phyloP scores from a whole-genome alignment of 2,797 vertebrate species.

The Vultur gryphus region DNA sequence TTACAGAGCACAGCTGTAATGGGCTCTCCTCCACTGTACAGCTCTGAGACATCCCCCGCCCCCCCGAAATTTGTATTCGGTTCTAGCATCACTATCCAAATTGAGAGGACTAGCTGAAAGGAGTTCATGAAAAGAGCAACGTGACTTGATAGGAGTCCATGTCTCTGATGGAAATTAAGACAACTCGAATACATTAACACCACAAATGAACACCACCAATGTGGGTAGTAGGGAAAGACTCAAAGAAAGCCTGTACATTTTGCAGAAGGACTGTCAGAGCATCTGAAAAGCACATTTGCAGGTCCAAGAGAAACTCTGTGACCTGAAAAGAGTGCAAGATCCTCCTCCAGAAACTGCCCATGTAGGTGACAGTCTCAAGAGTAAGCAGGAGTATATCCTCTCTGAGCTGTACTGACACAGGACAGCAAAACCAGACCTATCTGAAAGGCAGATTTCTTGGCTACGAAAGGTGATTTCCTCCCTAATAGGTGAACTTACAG shows the following conservation, averaged over 20 bases:
- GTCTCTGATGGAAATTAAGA: neutral
- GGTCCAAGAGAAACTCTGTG: neutral
- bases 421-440: neutral
- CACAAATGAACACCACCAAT: neutral
- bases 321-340: neutral
- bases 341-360: neutral
- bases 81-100: neutral
- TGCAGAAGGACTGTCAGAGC: neutral
- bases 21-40: neutral
- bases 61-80: neutral
- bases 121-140: neutral
- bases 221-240: neutral
- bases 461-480: neutral
- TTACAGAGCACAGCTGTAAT: neutral
- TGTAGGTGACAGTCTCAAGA: neutral
- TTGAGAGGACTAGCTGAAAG: neutral
- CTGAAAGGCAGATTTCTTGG: neutral
- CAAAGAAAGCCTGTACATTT: neutral
- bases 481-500: neutral
- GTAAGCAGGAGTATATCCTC: neutral
- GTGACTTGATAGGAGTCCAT: neutral
- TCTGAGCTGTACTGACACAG: neutral
- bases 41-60: neutral
- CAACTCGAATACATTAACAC: neutral
- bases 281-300: neutral